Conservation (phyloP, 2,113 vertebrate genomes). For the Catagonus wagneri region DNA sequence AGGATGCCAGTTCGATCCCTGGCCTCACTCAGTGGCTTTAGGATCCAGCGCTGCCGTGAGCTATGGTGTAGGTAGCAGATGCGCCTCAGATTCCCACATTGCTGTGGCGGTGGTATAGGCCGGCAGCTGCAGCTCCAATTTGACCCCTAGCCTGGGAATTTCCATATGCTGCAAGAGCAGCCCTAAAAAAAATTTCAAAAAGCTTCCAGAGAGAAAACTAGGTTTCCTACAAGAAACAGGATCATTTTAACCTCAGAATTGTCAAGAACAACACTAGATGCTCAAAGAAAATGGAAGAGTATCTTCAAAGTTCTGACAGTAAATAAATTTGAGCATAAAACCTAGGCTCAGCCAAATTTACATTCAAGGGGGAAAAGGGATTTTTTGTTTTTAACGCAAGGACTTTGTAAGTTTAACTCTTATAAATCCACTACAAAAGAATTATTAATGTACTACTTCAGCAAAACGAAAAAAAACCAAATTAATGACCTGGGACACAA, state of each 20-base stretch:
- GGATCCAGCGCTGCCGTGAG: too few species aligned
- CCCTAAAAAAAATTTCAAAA: background rate
- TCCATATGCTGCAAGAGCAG: too few species aligned
- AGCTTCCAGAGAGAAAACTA: background rate
- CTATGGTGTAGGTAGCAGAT: too few species aligned
- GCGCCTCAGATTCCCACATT: too few species aligned
- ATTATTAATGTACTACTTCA: background rate
- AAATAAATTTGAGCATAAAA: conserved; percentile 45
- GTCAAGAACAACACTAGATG: background rate
- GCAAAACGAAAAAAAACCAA: conserved; percentile 48
- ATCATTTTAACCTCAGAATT: conserved; percentile 21
- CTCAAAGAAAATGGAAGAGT: background rate
- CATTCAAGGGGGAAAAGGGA: background rate
- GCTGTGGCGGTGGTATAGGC: too few species aligned
- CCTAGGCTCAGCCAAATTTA: background rate
- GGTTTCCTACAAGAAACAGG: background rate
- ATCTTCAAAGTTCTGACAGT: background rate
- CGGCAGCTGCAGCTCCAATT: too few species aligned
- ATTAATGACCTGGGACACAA: background rate
- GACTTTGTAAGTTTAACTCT: background rate
- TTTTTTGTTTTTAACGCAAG: background rate
- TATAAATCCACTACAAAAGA: background rate
- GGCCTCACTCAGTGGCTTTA: too few species aligned
- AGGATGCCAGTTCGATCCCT: too few species aligned
- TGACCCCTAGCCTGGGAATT: too few species aligned